Evolutionary conservation across 1,140 invertebrate species (phyloP).

Genomic region (Trialeurodes vaporariorum): DNA sequence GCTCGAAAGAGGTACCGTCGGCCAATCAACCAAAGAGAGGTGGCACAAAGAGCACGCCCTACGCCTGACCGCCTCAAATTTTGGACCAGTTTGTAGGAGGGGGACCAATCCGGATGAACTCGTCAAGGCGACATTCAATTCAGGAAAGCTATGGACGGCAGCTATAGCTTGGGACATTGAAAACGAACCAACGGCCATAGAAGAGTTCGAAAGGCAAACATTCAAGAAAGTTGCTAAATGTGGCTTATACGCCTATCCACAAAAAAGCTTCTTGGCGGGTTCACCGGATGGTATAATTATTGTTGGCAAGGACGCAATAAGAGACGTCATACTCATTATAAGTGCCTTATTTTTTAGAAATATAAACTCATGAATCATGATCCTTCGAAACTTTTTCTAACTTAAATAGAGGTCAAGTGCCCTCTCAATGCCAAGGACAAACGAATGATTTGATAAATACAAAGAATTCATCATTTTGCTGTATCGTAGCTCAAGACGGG

Average conservation of each 20-base stretch:
- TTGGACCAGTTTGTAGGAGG: too few relatives aligned
- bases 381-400: too few relatives aligned
- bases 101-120: too few relatives aligned
- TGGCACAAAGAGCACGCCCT: constrained; percentile 1
- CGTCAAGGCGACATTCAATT: too few relatives aligned
- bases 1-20: constrained; percentile 4
- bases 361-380: too few relatives aligned
- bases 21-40: constrained; percentile 5
- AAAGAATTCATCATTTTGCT: too few relatives aligned
- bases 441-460: too few relatives aligned
- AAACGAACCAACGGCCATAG: constrained; percentile 1
- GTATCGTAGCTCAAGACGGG: too few relatives aligned
- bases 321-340: too few relatives aligned
- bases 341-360: too few relatives aligned
- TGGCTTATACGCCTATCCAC: background rate
- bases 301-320: constrained; percentile 1
- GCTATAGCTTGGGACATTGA: too few relatives aligned
- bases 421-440: background rate
- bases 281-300: constrained; percentile 7
- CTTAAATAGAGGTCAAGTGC: constrained; percentile 10
- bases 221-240: background rate
- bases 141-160: too few relatives aligned
- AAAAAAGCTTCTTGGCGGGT: background rate
- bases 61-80: constrained; percentile 8
- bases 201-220: background rate